phyloP scores from a whole-genome alignment of 2,113 vertebrate species.

The Prochilodus magdalenae region DNA sequence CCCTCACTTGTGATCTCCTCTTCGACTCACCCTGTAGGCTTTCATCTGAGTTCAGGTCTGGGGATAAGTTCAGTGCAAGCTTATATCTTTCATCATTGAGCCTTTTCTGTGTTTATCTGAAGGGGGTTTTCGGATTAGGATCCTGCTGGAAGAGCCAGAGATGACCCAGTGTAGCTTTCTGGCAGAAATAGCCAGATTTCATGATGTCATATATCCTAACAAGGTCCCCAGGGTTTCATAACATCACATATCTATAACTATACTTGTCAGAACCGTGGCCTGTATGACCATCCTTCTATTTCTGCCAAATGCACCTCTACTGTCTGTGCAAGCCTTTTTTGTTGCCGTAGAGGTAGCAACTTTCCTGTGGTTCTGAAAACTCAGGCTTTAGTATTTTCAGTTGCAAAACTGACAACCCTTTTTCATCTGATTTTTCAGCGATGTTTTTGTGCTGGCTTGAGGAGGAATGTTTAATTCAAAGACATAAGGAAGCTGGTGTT shows the following conservation, averaged over 20 bases:
- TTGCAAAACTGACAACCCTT: too few species aligned
- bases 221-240: not conserved
- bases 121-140: not conserved
- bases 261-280: not conserved
- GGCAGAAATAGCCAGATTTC: not conserved
- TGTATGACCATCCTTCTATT: not conserved
- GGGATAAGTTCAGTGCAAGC: not conserved
- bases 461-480: too few species aligned
- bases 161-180: constrained; percentile 4
- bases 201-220: constrained; percentile 3
- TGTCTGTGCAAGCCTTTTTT: not conserved
- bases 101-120: not conserved
- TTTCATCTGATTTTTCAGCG: too few species aligned
- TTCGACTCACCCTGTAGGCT: not conserved
- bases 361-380: not conserved
- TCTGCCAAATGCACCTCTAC: not conserved
- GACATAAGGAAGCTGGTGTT: too few species aligned
- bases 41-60: not conserved
- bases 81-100: not conserved
- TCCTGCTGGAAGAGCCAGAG: not conserved
- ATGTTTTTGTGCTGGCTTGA: too few species aligned
- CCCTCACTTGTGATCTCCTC: not conserved
- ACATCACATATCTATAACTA: not conserved
- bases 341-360: not conserved
- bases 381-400: too few species aligned